These are phyloP conservation scores for Timandra comae DNA, from an alignment of 2,888 invertebrate species.

Conservation along the genomic window DNA sequence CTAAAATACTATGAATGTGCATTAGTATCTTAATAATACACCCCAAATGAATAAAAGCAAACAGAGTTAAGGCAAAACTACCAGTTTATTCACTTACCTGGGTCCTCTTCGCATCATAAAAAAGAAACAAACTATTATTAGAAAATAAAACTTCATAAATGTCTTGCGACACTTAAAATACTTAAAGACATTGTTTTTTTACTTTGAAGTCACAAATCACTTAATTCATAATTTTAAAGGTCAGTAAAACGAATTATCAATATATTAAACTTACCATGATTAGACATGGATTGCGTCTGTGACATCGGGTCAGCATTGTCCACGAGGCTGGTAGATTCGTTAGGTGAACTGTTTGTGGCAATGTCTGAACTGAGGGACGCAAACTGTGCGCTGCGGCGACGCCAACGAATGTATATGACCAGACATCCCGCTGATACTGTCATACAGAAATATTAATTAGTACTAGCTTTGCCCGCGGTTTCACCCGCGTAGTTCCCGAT, in stretches of 20 bases:
- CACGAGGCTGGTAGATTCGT: constrained; percentile 60
- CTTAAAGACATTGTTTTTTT: no score
- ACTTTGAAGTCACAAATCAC: no score
- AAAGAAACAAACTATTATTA: neutral
- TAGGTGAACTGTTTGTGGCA: constrained; percentile 32
- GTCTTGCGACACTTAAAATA: no score
- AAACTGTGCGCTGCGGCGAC: constrained; percentile 82
- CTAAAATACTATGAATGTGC: no score
- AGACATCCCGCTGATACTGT: constrained; percentile 88
- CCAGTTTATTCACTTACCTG: neutral
- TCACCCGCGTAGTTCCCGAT: no score
- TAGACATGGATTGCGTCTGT: constrained; percentile 43
- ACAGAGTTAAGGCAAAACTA: no score
- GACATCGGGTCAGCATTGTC: constrained; percentile 56
- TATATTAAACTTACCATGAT: constrained; percentile 31
- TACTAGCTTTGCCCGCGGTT: no score
- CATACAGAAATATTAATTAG: constrained; percentile 13
- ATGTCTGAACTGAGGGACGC: constrained; percentile 78
- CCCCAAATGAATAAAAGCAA: no score
- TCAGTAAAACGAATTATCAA: neutral
- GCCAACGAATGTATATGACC: constrained; percentile 88
- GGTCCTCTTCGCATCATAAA: neutral
- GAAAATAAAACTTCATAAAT: no score
- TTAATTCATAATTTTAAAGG: no score
- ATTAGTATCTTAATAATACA: no score